Base-by-base conservation (phyloP, 2,888 invertebrate genomes). In the Cheilosia grossa region DNA sequence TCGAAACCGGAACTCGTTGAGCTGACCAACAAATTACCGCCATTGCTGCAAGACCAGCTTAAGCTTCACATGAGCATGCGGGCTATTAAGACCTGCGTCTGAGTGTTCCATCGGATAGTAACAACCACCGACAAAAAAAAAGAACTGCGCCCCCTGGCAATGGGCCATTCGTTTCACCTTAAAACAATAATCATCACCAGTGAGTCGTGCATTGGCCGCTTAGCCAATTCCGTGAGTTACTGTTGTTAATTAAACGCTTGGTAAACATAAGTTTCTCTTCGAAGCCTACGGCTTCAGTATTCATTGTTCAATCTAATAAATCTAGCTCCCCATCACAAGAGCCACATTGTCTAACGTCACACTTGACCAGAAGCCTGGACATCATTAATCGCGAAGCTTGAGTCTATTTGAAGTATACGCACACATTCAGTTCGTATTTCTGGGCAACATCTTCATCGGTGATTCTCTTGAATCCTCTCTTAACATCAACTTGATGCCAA, bases 391-490 rank as follows among this genome's bases (percentile, higher is more conserved):
- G 13, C n/a, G 17, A 21, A 19, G 19, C 49, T 30, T 17, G 33
- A 64, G 56, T 69, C 17, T 13, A 33, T 24, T 54, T 53, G 27
- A 24, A 53, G 53, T 15, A 61, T 2, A 19, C 15, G 3, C 44
- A 17, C 44, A 40, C 56, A 54, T 33, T 47, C 49, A 49, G 19
- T 67, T 58, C 51, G 40, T 40, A 53, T 56, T 63, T 63, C 77
- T 54, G 47, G 59, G 53, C 56, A 85, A 85, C 75, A 81, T 85
- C 85, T 85, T 81, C 75, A 81, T 85, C 69, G 61, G 19, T 56
- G 70, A 59, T 64, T 82, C 82, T 86, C 86, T 86, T 86, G 77
- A 86, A 86, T 86, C 54, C 59, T 86, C 86, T 86, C 86, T 86
- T 86, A 77, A 86, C 70, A 86, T 82, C 69, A 82, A 67, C 82